Conservation (phyloP, 2,113 vertebrate genomes). For the Thryonomys swinderianus region DNA sequence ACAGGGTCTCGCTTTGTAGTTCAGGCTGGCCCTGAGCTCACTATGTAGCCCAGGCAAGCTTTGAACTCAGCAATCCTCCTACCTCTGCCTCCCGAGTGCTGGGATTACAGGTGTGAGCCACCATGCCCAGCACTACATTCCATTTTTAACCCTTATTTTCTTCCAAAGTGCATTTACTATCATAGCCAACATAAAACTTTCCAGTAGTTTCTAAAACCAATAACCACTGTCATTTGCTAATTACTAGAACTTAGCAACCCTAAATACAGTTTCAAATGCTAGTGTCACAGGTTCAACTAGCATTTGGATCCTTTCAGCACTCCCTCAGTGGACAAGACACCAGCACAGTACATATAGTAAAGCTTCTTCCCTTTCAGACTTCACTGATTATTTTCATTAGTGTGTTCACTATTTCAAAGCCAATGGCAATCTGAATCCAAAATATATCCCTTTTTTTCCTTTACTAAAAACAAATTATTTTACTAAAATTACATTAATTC, state of each 20-base stretch:
- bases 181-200: not conserved
- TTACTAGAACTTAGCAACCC: not conserved
- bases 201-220: not conserved
- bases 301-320: not conserved
- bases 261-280: not conserved
- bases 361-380: not conserved
- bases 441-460: not conserved
- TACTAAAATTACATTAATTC: slow-evolving; percentile 28
- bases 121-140: too few relatives aligned
- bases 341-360: not conserved
- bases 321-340: not conserved
- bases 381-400: not conserved
- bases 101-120: too few relatives aligned
- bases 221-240: not conserved
- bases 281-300: not conserved
- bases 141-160: not conserved
- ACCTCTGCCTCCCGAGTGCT: too few relatives aligned
- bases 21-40: too few relatives aligned
- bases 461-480: slow-evolving; percentile 12
- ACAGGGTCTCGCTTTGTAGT: too few relatives aligned
- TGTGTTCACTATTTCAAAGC: not conserved
- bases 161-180: not conserved
- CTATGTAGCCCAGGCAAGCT: too few relatives aligned
- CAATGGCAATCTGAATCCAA: not conserved
- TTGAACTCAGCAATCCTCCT: too few relatives aligned